A percentile compares a stretch with the other conserved stretches of the same genome.
Conservation (phyloP, 2,888 invertebrate species). For the Lycia hirtaria region DNA sequence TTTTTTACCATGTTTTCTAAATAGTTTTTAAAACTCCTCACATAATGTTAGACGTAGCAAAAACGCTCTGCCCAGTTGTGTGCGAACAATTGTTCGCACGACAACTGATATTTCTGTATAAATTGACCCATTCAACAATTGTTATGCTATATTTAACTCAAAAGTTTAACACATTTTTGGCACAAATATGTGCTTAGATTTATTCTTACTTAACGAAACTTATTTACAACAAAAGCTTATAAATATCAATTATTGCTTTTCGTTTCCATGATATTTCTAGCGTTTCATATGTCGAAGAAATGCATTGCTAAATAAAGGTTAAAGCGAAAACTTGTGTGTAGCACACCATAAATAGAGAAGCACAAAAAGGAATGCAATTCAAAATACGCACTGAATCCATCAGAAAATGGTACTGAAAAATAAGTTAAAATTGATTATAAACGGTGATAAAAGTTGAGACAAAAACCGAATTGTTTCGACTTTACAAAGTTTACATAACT, state of each 20-base stretch:
- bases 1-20: too few relatives aligned
- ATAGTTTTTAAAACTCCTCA: too few relatives aligned
- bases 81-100: too few relatives aligned
- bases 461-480: too few relatives aligned
- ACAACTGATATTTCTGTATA: background rate
- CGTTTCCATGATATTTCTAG: constrained; percentile 48
- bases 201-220: constrained; percentile 50
- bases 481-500: too few relatives aligned
- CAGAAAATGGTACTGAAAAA: constrained; percentile 16
- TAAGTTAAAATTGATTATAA: too few relatives aligned
- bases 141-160: background rate
- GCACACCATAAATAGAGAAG: constrained; percentile 64
- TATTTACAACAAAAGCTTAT: constrained; percentile 74
- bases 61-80: too few relatives aligned
- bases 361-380: constrained; percentile 71
- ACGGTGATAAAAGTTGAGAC: background rate
- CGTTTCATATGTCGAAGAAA: constrained; percentile 23
- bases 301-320: constrained; percentile 37
- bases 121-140: background rate
- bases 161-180: constrained; percentile 63
- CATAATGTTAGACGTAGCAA: too few relatives aligned
- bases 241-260: constrained; percentile 72
- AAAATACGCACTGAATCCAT: constrained; percentile 46
- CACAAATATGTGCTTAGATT: constrained; percentile 74
- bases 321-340: constrained; percentile 53